A percentile compares a stretch with the other conserved stretches of the same genome.
phyloP scores from a whole-genome alignment of 2,888 invertebrate genomes.

The Malachius bipustulatus region DNA sequence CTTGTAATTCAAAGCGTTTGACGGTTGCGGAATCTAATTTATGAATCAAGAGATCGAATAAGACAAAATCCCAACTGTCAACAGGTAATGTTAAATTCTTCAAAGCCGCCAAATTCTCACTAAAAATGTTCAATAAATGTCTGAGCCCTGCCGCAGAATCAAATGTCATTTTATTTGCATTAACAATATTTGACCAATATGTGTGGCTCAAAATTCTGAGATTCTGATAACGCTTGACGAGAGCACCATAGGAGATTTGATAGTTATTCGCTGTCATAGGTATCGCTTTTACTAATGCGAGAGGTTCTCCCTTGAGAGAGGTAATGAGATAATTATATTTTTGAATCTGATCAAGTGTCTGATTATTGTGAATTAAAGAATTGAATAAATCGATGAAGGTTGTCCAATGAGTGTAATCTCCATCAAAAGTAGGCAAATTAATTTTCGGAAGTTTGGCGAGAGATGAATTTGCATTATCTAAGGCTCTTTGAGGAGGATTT shows the following conservation, averaged over 20 bases:
- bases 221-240: slow-evolving; percentile 2
- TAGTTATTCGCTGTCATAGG: background rate
- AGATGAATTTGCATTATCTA: too few relatives aligned
- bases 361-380: slow-evolving; percentile 4
- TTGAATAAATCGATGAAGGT: slow-evolving; percentile 6
- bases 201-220: background rate
- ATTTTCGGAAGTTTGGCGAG: slow-evolving; percentile 3
- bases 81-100: background rate
- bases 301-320: background rate
- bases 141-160: background rate
- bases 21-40: slow-evolving; percentile 4
- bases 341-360: slow-evolving; percentile 1
- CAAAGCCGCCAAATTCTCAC: slow-evolving; percentile 5
- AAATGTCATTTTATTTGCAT: background rate
- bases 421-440: background rate
- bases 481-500: too few relatives aligned
- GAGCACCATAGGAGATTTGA: background rate
- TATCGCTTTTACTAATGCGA: background rate
- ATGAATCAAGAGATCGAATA: slow-evolving; percentile 3
- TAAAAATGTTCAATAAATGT: slow-evolving; percentile 2
- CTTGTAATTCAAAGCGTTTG: slow-evolving; percentile 2
- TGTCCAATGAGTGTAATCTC: slow-evolving; percentile 5
- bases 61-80: slow-evolving; percentile 4
- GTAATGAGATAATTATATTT: slow-evolving; percentile 4
- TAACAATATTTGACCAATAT: slow-evolving; percentile 1